phyloP scores from a whole-genome alignment of 1,140 invertebrate species.

The Rhynchophorus ferrugineus region DNA sequence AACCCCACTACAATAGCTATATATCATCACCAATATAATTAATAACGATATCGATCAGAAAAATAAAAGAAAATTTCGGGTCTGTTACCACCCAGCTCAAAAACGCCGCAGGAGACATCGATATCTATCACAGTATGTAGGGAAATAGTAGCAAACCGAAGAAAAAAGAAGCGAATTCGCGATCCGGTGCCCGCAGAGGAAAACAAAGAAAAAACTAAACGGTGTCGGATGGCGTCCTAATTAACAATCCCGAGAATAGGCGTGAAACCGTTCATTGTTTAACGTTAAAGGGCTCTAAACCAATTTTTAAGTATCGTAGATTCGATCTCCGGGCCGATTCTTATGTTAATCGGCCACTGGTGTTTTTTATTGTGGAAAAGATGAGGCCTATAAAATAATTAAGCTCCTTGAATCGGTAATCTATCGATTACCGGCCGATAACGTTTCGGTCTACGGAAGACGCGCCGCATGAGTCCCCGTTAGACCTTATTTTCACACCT shows the following conservation, averaged over 20 bases:
- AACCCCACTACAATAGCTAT: too few relatives aligned
- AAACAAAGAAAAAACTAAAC: constrained; percentile 1
- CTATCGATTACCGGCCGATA: constrained; percentile 19
- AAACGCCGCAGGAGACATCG: too few relatives aligned
- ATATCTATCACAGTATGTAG: too few relatives aligned
- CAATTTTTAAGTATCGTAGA: constrained; percentile 17
- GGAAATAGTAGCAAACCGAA: too few relatives aligned
- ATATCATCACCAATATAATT: too few relatives aligned
- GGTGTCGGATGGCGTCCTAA: constrained; percentile 4
- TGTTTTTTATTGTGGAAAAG: constrained; percentile 20
- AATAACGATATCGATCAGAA: too few relatives aligned
- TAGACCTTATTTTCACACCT: constrained; percentile 20
- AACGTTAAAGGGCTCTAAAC: constrained; percentile 17
- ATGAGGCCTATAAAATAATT: constrained; percentile 24
- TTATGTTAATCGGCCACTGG: constrained; percentile 25
- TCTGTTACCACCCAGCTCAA: too few relatives aligned
- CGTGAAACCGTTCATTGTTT: constrained; percentile 23
- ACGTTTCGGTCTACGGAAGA: constrained; percentile 8
- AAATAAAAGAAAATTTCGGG: too few relatives aligned
- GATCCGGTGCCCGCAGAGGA: not conserved
- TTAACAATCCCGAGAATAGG: constrained; percentile 17
- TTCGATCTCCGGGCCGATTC: constrained; percentile 23
- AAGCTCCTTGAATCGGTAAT: constrained; percentile 18
- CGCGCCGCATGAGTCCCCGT: constrained; percentile 7
- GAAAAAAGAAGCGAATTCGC: too few relatives aligned